Base-by-base conservation (phyloP, 2,797 vertebrate species). In the Syndactyla subalaris region DNA sequence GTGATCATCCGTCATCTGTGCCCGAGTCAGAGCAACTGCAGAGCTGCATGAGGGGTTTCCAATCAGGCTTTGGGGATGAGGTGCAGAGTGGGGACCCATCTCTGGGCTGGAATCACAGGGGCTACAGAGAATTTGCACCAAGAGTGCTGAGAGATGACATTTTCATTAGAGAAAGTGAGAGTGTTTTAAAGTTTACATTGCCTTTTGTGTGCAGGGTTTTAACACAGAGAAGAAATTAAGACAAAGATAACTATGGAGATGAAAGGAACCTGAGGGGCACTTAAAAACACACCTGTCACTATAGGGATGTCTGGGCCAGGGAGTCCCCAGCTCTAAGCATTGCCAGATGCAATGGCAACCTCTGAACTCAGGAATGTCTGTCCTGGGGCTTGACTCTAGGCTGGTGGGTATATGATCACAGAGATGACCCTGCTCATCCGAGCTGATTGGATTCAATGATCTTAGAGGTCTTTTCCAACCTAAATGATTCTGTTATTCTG, bases 71-170 rank as follows among this genome's bases (percentile, higher is more conserved):
- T 58, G 43, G 38, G 66, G 57, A 52, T 21, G 36, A 46, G 63
- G 39, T 5, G 39, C 11, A 32, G 66, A 65, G 14, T 46, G 7
- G 45, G 77, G 55, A 43, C 27, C 16, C 38, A 27, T 7, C 59
- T 8, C 71, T 45, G 24, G 16, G 24, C 58, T 38, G 43, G 84
- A 75, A 38, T 34, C 62, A 65, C n/a, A 57, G 32, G 18, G 48
- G 10, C 55, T 45, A 16, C 1, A 4, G 36, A 62, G 34, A 34
- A 43, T 14, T 57, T 34, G 38, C 26, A 61, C 30, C 0, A 0
- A 32, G 22, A 9, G 32, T 36, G 34, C 49, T 18, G 54, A 59
- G 59, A 84, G 26, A 26, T 34, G n/a, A 17, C 26, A 30, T 14
- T 57, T 46, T 27, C 34, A 10, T 30, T 57, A 30, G 38, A 67